Evolutionary conservation across 2,113 vertebrate genomes (phyloP).

Genomic region (Centropus unirufus): DNA sequence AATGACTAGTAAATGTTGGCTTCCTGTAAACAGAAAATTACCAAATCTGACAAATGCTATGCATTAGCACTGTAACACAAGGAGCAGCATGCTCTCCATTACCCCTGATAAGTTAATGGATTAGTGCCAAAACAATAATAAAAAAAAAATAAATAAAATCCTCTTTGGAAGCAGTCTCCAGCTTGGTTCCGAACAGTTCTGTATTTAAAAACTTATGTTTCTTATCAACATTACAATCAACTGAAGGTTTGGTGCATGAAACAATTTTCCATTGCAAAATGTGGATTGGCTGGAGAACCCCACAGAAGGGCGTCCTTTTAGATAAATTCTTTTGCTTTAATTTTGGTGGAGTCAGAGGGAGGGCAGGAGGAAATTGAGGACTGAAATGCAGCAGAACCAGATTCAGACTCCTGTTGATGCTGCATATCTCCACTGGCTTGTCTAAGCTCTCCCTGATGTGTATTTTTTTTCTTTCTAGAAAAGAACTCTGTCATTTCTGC

Average conservation of each 20-base stretch:
- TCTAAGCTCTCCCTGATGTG: background rate
- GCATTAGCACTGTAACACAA: constrained; percentile 8
- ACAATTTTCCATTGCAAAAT: background rate
- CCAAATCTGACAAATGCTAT: constrained; percentile 50
- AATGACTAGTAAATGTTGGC: constrained; percentile 52
- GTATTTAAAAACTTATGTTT: background rate
- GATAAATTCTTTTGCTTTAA: background rate
- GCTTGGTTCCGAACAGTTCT: background rate
- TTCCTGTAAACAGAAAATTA: constrained; percentile 67
- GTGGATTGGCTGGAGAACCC: background rate
- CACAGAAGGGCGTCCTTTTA: background rate
- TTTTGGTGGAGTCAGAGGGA: background rate
- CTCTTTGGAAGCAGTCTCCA: background rate
- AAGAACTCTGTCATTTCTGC: background rate
- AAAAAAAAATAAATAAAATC: background rate
- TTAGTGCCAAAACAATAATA: background rate
- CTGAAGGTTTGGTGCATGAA: background rate
- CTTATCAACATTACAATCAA: background rate
- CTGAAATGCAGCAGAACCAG: background rate
- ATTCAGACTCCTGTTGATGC: background rate
- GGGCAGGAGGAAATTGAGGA: background rate
- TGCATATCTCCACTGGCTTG: background rate
- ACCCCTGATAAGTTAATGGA: constrained; percentile 30
- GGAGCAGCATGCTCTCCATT: constrained; percentile 29
- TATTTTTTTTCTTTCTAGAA: background rate